phyloP scores from a whole-genome alignment of 2,113 vertebrate species.

The Caloenas nicobarica region DNA sequence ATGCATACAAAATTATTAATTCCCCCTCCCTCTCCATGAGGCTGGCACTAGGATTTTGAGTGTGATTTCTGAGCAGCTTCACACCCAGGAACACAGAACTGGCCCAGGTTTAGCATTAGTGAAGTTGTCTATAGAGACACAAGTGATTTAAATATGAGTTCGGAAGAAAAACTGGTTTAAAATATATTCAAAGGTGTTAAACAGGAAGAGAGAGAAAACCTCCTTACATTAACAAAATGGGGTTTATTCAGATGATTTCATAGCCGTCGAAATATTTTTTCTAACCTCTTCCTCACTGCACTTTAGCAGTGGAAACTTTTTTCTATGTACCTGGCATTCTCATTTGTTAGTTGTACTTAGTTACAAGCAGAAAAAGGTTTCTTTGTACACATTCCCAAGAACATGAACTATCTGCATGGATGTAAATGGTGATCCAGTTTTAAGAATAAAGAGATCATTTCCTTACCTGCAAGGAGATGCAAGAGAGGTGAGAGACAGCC shows the following conservation, averaged over 20 bases:
- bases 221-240: background rate
- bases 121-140: background rate
- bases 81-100: background rate
- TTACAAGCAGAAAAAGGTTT: background rate
- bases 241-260: background rate
- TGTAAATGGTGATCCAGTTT: background rate
- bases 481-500: background rate
- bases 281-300: background rate
- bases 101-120: background rate
- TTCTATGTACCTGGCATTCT: background rate
- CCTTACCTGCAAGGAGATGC: background rate
- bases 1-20: background rate
- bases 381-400: background rate
- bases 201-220: background rate
- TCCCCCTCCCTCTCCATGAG: background rate
- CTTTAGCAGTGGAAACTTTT: background rate
- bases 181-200: background rate
- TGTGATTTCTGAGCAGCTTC: background rate
- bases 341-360: background rate
- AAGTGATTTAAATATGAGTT: background rate
- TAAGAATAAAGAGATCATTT: background rate
- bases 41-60: background rate
- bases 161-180: background rate
- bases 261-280: background rate
- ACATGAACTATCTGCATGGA: rapidly evolving